phyloP scores from a whole-genome alignment of 2,113 vertebrate species.

The Procavia capensis region DNA sequence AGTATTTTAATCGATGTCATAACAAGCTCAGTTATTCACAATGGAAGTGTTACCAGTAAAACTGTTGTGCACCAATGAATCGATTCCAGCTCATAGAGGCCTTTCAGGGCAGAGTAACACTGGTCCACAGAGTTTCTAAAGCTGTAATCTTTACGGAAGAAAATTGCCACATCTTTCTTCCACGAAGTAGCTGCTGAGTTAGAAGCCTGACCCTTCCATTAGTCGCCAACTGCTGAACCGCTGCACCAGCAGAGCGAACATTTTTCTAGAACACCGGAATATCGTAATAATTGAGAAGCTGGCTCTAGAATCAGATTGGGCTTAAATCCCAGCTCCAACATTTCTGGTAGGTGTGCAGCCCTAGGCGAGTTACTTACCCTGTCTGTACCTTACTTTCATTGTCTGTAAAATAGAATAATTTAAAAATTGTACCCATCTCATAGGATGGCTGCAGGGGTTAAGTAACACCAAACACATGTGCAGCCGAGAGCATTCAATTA shows the following conservation, averaged over 20 bases:
- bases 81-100: too few species aligned
- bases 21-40: neutral
- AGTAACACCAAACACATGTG: neutral
- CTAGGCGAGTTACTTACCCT: neutral
- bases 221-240: too few species aligned
- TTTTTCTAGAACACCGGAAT: neutral
- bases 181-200: too few species aligned
- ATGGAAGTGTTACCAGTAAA: neutral
- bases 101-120: too few species aligned
- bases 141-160: too few species aligned
- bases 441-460: neutral
- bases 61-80: too few species aligned
- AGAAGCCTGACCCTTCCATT: too few species aligned
- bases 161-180: too few species aligned
- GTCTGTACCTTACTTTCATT: neutral
- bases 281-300: neutral
- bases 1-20: neutral
- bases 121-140: too few species aligned
- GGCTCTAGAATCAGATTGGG: neutral
- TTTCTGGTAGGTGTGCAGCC: neutral
- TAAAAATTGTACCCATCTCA: neutral
- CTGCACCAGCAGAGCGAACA: neutral
- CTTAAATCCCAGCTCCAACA: neutral
- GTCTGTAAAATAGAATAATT: too few species aligned
- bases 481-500: neutral